Conservation (phyloP, 2,888 invertebrate genomes). For the Aphidius colemani region DNA sequence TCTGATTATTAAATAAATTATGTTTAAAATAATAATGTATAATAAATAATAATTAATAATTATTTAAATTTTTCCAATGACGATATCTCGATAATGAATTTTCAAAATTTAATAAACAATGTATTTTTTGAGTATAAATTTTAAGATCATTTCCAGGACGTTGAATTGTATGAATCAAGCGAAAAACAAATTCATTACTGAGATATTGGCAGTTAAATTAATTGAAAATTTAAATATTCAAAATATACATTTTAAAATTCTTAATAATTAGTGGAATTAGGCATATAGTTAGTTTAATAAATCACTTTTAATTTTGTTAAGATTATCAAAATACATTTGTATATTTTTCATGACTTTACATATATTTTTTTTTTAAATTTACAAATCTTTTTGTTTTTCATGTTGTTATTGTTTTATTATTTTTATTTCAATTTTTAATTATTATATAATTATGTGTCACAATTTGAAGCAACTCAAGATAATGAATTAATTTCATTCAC, state of each 20-base stretch:
- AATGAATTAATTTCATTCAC: no score
- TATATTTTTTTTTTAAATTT: conserved; percentile 20
- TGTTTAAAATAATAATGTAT: no score
- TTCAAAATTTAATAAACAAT: no score
- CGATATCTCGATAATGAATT: no score
- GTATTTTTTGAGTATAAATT: neutral
- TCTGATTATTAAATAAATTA: no score
- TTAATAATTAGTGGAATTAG: neutral
- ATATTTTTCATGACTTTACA: conserved; percentile 32
- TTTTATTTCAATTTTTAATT: conserved; percentile 9
- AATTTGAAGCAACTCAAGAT: no score
- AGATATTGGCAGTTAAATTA: neutral
- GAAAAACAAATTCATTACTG: neutral
- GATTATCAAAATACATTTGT: conserved; percentile 31
- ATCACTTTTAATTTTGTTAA: conserved; percentile 24
- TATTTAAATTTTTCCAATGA: no score
- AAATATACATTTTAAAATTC: neutral
- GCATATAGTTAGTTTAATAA: conserved; percentile 20
- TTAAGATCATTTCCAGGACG: neutral
- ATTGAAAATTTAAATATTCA: neutral
- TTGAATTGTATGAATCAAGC: neutral
- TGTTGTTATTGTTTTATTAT: conserved; percentile 11
- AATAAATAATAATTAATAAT: no score
- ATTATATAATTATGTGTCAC: no score
- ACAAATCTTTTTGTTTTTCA: conserved; percentile 22